Percentiles rank a stretch among this genome's conserved stretches.
Evolutionary conservation across 2,113 vertebrate genomes (phyloP).

Genomic region (Oxygymnocypris stewartii): DNA sequence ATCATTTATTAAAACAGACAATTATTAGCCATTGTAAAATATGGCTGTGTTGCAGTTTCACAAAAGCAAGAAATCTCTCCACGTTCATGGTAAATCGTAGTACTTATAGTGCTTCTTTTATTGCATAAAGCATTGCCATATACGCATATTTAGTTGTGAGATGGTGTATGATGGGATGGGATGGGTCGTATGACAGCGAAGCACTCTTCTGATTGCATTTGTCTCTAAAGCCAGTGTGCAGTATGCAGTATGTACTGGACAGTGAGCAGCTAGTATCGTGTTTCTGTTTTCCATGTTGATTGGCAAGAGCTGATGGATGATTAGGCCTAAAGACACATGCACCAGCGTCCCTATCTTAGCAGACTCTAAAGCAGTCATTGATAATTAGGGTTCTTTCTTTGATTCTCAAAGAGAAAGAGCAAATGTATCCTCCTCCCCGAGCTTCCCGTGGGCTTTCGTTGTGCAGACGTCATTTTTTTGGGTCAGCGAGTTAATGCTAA

Average conservation of each 20-base stretch:
- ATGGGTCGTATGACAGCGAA: not conserved
- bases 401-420: slow-evolving; percentile 58
- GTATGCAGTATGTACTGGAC: not conserved
- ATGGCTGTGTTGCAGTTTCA: no score
- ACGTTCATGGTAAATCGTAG: no score
- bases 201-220: not conserved
- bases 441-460: slow-evolving; percentile 68
- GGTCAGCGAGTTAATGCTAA: slow-evolving; percentile 78
- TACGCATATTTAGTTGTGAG: not conserved
- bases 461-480: slow-evolving; percentile 71
- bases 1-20: not conserved
- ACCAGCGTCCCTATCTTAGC: slow-evolving; percentile 45
- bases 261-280: not conserved
- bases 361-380: slow-evolving; percentile 55
- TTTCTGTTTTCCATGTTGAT: not conserved
- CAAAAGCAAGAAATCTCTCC: no score
- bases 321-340: slow-evolving; percentile 44
- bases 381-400: slow-evolving; percentile 56
- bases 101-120: no score
- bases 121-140: no score
- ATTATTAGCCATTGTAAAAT: not conserved
- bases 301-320: slow-evolving; percentile 36
- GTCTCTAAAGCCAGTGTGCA: not conserved
- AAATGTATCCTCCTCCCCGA: slow-evolving; percentile 61
- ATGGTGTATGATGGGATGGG: not conserved